These are phyloP conservation scores for Dolomedes plantarius DNA, from an alignment of 2,888 invertebrate species.

Conservation along the genomic window DNA sequence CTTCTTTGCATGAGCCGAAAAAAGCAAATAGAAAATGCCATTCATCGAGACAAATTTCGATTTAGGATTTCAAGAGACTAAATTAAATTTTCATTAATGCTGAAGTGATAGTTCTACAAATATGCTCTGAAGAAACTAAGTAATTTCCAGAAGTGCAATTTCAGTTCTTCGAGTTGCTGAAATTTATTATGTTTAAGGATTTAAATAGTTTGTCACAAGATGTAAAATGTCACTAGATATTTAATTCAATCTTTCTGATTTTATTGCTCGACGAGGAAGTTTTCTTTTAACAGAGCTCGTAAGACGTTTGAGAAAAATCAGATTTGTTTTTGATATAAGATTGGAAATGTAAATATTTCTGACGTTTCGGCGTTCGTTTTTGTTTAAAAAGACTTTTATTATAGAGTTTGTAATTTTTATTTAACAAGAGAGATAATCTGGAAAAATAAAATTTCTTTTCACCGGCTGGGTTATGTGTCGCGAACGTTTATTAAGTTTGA, in stretches of 20 bases:
- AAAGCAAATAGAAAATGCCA: background rate
- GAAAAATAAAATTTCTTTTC: no score
- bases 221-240: background rate
- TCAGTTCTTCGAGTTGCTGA: background rate
- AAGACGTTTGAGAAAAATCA: no score
- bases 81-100: conserved; percentile 10
- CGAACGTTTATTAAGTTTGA: no score
- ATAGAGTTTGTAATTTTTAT: no score
- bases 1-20: background rate
- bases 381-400: no score
- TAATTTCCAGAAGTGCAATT: background rate
- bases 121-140: background rate
- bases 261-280: no score
- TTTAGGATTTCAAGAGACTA: background rate
- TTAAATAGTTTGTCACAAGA: background rate
- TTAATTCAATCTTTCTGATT: background rate
- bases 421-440: no score
- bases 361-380: no score
- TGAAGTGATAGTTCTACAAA: background rate
- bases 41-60: background rate
- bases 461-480: no score
- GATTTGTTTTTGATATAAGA: no score
- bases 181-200: conserved; percentile 8
- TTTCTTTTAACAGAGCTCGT: no score
- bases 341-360: no score